Base-by-base conservation (phyloP, 2,113 vertebrate species). In the Podarcis muralis region DNA sequence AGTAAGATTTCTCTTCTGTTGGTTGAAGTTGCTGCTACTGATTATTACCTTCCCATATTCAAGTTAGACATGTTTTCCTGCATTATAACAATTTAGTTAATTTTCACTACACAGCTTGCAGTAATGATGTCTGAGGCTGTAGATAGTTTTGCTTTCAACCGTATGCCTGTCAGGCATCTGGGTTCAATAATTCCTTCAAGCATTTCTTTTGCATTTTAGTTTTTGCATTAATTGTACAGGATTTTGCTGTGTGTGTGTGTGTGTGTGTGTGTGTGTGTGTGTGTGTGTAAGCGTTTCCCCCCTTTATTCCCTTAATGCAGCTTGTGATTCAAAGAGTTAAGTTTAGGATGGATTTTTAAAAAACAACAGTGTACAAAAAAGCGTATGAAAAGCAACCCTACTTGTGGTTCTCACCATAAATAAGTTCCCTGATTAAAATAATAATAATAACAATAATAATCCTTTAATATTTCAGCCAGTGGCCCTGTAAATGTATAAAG, bases 1-100 rank as follows among this genome's bases (percentile, higher is more conserved):
- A 92, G 79, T 32, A 88, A 85, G 90, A 81, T 94, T 94, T 93
- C 94, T 96, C 89, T 48, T 95, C 93, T 96, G 74, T 88, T 88
- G 30, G 86, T 91, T 87, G 76, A 75, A 91, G 89, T 94, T 87
- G 57, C 76, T 91, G 83, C 23, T 92, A 86, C 77, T 93, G 87
- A 94, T 95, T 93, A 93, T 92, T 94, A 92, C 76, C 82, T 93
- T 84, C 59, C 62, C 86, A 30, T 75, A 25, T 92, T 35, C 89
- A 81, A 91, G 84, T 91, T 96, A 81, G 81, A 87, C 30, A 83
- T 76, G 53, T 95, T 93, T 94, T 92, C 30, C 79, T 81, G 71
- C 65, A 48, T 88, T 90, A 89, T 89, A 90, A 94, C 79, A 81
- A 53, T 53, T 8, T 75, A 81, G 35, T 89, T 87, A 25, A 6